Evolutionary conservation across 2,888 invertebrate species (phyloP).

Genomic region (Epicampocera succincta): DNA sequence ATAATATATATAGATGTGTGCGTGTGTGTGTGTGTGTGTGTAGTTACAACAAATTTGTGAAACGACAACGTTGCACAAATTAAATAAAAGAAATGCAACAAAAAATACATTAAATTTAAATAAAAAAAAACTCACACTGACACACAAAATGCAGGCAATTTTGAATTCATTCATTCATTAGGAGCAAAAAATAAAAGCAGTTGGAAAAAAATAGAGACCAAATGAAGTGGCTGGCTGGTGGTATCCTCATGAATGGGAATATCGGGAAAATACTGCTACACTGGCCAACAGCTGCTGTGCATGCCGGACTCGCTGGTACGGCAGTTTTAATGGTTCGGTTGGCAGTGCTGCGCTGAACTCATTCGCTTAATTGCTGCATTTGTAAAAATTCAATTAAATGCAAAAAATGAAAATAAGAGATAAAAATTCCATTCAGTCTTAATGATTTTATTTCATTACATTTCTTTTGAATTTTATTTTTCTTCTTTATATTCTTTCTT

Average conservation of each 20-base stretch:
- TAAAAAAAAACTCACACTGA: neutral
- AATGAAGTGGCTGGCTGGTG: neutral
- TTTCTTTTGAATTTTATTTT: conserved; percentile 10
- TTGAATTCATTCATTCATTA: conserved; percentile 30
- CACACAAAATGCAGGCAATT: conserved; percentile 11
- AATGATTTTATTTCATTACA: conserved; percentile 57
- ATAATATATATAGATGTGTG: too few species aligned
- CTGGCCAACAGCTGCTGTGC: neutral
- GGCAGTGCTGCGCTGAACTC: neutral
- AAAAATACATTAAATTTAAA: neutral
- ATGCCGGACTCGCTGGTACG: neutral
- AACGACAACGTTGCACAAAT: conserved; percentile 8
- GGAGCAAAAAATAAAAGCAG: neutral
- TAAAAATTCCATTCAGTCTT: conserved; percentile 53
- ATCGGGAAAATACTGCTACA: conserved; percentile 2
- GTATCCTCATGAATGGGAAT: conserved; percentile 39
- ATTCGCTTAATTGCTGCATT: conserved; percentile 60
- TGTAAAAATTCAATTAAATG: conserved; percentile 63
- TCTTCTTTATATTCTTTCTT: neutral
- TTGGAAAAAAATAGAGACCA: neutral
- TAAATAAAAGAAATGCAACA: conserved; percentile 13
- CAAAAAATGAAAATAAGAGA: conserved; percentile 29
- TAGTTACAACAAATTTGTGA: conserved; percentile 54
- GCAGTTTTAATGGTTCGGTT: conserved; percentile 32
- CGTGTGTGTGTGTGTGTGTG: conserved; percentile 40